Percentiles rank a stretch among this genome's conserved stretches.
These are phyloP conservation scores for Sebastes minor DNA, from an alignment of 2,797 vertebrate species.

Conservation along the genomic window DNA sequence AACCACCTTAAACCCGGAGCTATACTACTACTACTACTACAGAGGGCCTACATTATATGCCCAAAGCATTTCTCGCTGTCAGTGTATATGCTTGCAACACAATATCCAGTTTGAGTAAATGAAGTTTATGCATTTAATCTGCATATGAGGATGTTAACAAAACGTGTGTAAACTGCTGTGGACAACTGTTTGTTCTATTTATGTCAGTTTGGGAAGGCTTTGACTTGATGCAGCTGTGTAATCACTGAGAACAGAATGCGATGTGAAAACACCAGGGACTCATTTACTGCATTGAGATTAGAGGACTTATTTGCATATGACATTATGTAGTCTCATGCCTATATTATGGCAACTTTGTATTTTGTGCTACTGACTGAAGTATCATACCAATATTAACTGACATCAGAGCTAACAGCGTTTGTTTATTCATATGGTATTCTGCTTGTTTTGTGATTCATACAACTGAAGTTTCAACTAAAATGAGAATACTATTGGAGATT, in stretches of 20 bases:
- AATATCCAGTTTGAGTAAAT: neutral
- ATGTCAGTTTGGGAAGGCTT: neutral
- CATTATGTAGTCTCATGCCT: neutral
- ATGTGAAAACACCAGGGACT: constrained; percentile 21
- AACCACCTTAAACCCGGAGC: neutral
- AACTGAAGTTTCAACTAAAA: neutral
- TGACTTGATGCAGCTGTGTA: constrained; percentile 10
- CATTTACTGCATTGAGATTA: constrained; percentile 30
- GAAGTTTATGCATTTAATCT: neutral
- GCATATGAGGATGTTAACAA: neutral
- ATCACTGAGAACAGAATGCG: constrained; percentile 22
- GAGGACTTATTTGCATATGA: constrained; percentile 13
- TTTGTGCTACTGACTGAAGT: neutral
- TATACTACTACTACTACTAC: neutral
- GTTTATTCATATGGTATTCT: neutral
- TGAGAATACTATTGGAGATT: neutral
- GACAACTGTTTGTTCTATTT: neutral
- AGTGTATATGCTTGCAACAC: neutral
- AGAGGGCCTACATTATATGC: neutral
- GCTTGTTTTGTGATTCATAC: neutral
- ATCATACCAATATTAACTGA: neutral
- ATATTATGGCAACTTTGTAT: constrained; percentile 9
- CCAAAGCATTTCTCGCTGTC: neutral
- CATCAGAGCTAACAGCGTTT: neutral
- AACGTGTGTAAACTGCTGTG: neutral